Percentiles rank a stretch among this genome's conserved stretches.
Evolutionary conservation across 2,888 invertebrate genomes (phyloP).

Genomic region (Pogonocherus hispidulus): DNA sequence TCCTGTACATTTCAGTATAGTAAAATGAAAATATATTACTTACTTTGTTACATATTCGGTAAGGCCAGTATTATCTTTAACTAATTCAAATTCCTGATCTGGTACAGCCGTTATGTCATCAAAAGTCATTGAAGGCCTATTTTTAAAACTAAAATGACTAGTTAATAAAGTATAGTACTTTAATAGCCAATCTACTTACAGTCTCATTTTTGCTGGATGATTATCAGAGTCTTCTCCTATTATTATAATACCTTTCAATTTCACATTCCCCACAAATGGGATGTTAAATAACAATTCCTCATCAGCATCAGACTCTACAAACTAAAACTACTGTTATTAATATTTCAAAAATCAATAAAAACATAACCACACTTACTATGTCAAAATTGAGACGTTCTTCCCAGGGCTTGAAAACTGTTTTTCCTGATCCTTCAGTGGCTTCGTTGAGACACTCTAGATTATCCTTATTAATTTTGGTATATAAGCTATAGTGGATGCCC

Average conservation of each 20-base stretch:
- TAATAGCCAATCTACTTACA: slow-evolving; percentile 75
- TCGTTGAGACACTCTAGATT: slow-evolving; percentile 95
- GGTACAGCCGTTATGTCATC: slow-evolving; percentile 83
- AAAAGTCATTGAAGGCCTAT: slow-evolving; percentile 94
- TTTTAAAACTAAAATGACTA: slow-evolving; percentile 82
- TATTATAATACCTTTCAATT: slow-evolving; percentile 93
- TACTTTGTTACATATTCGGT: slow-evolving; percentile 94
- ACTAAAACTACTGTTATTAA: slow-evolving; percentile 72
- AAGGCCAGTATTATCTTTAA: slow-evolving; percentile 82
- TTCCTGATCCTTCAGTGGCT: slow-evolving; percentile 86
- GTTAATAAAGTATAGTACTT: background rate
- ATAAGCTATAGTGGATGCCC: slow-evolving; percentile 87
- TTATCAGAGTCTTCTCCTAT: slow-evolving; percentile 89
- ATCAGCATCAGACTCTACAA: slow-evolving; percentile 96
- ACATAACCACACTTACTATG: slow-evolving; percentile 72
- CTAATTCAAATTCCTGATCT: slow-evolving; percentile 92
- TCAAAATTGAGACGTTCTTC: slow-evolving; percentile 84
- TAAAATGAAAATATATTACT: slow-evolving; percentile 56
- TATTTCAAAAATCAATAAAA: slow-evolving; percentile 13
- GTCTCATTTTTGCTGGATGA: slow-evolving; percentile 88
- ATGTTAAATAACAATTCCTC: slow-evolving; percentile 97
- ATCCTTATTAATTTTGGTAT: slow-evolving; percentile 88
- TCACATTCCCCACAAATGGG: slow-evolving; percentile 96
- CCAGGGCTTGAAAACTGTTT: slow-evolving; percentile 92
- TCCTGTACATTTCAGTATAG: slow-evolving; percentile 9